phyloP scores from a whole-genome alignment of 2,797 vertebrate genomes.

The Thunnus albacares region DNA sequence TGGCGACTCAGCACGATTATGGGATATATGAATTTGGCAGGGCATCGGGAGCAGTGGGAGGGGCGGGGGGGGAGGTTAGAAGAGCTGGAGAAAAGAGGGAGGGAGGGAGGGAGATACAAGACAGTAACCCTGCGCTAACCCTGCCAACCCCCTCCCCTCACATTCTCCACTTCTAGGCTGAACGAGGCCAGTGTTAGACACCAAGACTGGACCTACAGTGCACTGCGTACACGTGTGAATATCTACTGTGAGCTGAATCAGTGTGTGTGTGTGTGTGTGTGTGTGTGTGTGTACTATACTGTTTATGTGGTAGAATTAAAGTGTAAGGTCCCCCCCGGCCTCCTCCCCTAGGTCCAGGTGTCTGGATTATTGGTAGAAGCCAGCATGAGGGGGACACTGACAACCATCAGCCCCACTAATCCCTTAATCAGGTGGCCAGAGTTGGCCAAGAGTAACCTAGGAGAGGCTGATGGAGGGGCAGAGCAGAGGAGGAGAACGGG shows the following conservation, averaged over 20 bases:
- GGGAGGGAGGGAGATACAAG: constrained; percentile 45
- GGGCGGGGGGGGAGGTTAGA: constrained; percentile 48
- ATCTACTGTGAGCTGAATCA: constrained; percentile 20
- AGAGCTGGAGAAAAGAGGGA: constrained; percentile 38
- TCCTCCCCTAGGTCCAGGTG: constrained; percentile 69
- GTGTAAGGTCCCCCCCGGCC: constrained; percentile 29
- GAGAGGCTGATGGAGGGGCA: constrained; percentile 76
- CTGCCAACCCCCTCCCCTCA: constrained; percentile 48
- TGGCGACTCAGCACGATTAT: constrained; percentile 70
- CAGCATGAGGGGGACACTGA: constrained; percentile 77
- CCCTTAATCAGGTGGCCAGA: constrained; percentile 85
- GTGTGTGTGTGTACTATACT: not conserved
- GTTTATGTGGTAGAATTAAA: constrained; percentile 53
- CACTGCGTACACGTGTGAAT: constrained; percentile 42
- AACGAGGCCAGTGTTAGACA: constrained; percentile 57
- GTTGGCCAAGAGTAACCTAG: constrained; percentile 76
- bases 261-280: not conserved
- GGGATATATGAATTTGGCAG: constrained; percentile 80
- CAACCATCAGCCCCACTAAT: constrained; percentile 85
- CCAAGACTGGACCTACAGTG: constrained; percentile 60
- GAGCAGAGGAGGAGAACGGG: constrained; percentile 61
- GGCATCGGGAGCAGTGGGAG: constrained; percentile 60
- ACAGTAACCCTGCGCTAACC: constrained; percentile 72
- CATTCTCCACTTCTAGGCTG: constrained; percentile 52
- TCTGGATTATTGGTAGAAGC: constrained; percentile 65